phyloP scores from a whole-genome alignment of 2,888 invertebrate genomes.

The Entomobrya proxima region DNA sequence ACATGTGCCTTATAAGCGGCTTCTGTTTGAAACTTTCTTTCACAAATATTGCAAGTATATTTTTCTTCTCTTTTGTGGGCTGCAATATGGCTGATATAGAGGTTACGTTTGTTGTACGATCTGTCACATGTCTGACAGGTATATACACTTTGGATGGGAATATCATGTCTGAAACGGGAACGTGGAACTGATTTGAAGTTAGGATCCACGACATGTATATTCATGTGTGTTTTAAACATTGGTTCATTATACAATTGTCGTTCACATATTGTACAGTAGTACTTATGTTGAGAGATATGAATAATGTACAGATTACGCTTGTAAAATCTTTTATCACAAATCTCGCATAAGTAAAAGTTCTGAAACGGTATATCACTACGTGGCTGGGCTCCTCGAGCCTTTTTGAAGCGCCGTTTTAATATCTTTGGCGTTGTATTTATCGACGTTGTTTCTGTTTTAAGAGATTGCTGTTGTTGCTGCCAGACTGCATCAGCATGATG shows the following conservation, averaged over 20 bases:
- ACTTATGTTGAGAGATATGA: not conserved
- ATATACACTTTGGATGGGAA: conserved; percentile 27
- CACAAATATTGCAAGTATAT: conserved; percentile 28
- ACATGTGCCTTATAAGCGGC: not conserved
- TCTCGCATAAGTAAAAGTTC: conserved; percentile 15
- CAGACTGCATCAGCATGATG: not conserved
- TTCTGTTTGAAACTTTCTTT: not conserved
- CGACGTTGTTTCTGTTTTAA: not conserved
- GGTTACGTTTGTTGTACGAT: not conserved
- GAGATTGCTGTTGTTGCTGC: too few species aligned
- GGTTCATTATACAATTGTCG: not conserved
- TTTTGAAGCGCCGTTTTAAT: not conserved
- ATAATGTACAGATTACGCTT: conserved; percentile 1
- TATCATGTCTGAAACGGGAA: conserved; percentile 4
- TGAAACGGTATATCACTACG: conserved; percentile 45
- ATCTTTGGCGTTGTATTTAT: not conserved
- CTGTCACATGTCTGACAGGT: conserved; percentile 15
- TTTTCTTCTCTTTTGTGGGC: conserved; percentile 11
- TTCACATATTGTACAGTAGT: conserved; percentile 6
- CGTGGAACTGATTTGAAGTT: not conserved
- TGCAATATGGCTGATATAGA: conserved; percentile 9
- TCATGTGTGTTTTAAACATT: not conserved
- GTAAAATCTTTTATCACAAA: conserved; percentile 4
- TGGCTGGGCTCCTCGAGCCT: not conserved
- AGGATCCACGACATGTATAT: not conserved